Conservation (phyloP, 2,113 vertebrate genomes). For the Hymenochirus boettgeri region DNA sequence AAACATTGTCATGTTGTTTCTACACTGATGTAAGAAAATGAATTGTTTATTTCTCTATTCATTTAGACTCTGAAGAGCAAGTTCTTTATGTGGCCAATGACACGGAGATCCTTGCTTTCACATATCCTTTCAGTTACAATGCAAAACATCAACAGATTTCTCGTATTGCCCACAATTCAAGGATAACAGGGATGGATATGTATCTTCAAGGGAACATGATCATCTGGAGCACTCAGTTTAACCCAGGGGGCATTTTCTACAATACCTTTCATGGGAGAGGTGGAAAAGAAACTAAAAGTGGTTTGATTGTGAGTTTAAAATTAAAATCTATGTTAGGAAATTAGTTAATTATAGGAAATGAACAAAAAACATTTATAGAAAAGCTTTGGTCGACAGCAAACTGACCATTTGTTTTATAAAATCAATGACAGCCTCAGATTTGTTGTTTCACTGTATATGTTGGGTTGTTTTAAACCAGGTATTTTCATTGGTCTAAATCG, state of each 20-base stretch:
- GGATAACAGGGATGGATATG: slow-evolving; percentile 93
- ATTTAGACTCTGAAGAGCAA: slow-evolving; percentile 95
- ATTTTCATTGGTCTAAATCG: no score
- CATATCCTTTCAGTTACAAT: slow-evolving; percentile 98
- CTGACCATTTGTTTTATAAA: no score
- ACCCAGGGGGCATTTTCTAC: slow-evolving; percentile 96
- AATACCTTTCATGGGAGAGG: slow-evolving; percentile 79
- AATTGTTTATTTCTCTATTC: slow-evolving; percentile 50
- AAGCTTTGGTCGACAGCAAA: no score
- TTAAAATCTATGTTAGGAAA: background rate
- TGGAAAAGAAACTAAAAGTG: slow-evolving; percentile 80
- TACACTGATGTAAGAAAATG: background rate
- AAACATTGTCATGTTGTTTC: no score
- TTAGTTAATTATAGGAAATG: no score
- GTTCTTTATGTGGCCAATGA: slow-evolving; percentile 98
- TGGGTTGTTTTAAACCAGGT: no score
- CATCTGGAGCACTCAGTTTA: slow-evolving; percentile 97
- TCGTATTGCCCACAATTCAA: slow-evolving; percentile 94
- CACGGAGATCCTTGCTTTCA: slow-evolving; percentile 98
- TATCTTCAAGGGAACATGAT: slow-evolving; percentile 93
- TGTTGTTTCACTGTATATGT: no score
- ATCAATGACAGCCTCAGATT: no score
- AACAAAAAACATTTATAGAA: no score
- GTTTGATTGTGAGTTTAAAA: slow-evolving; percentile 85
- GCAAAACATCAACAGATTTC: slow-evolving; percentile 86